Evolutionary conservation across 2,113 vertebrate species (phyloP), one percentile per base, ranked within the genome.

Genomic region (Gopherus flavomarginatus): DNA sequence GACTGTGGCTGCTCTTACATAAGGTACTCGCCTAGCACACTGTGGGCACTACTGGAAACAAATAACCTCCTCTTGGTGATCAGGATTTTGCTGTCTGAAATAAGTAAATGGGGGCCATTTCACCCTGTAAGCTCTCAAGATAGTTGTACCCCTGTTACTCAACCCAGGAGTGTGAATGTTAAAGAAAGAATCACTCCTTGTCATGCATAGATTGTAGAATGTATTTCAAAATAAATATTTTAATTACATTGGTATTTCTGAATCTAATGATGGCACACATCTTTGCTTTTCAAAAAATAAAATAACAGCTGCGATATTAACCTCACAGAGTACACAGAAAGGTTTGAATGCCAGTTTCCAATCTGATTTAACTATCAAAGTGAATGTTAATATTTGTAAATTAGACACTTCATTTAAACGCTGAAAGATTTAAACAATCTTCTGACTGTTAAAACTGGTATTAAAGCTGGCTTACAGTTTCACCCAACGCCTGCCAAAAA

Each of bases 131-230:
- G 5, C 35, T 38, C 65, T 72, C n/a, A 72, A 72, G n/a, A 38
- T 38, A 11, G 65, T n/a, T 69, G 35, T 69, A 21, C 4, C 19
- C 35, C 10, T 72, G 9, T 72, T 38, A 26, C 6, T 42, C 26
- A n/a, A 29, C 2, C 87, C 91, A 50, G 17, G 16, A 85, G 77
- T 88, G 49, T 78, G 69, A 57, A 50, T 91, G 53, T 52, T 89
- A 56, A 94, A 26, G n/a, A 57, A 93, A n/a, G 78, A 84, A 91
- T 92, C 88, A 29, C 21, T 62, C 77, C 91, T 83, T 80, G n/a
- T 82, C 65, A 59, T 83, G 26, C 21, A 53, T 83, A 90, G 83
- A 29, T 21, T 92, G 8, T 95, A 62, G 50, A 88, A 44, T 7
- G 1, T 89, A 42, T 6, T 93, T 90, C 26, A 52, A 77, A 92